Percentiles rank a stretch among this genome's conserved stretches.
Conservation (phyloP, 2,888 invertebrate genomes). For the Cerceris rybyensis region DNA sequence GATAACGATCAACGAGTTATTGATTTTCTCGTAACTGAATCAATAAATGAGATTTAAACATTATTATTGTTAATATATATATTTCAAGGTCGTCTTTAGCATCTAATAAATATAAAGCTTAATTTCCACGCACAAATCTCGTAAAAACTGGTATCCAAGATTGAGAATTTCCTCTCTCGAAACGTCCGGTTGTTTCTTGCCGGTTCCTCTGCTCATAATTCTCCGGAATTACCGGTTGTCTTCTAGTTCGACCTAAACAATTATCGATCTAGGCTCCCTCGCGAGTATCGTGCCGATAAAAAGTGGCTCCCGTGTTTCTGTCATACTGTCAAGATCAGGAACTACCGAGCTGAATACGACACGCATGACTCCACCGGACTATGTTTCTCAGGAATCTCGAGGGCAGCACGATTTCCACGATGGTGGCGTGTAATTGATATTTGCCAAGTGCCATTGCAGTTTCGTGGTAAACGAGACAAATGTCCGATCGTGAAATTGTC, state of each 20-base stretch:
- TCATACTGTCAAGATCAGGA: conserved; percentile 18
- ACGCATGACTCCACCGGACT: conserved; percentile 9
- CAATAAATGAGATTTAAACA: conserved; percentile 46
- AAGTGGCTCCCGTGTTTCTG: conserved; percentile 26
- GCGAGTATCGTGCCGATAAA: conserved; percentile 18
- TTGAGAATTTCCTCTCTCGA: conserved; percentile 24
- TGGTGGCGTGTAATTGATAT: conserved; percentile 1
- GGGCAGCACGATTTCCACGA: conserved; percentile 31
- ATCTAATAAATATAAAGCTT: conserved; percentile 17
- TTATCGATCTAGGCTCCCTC: conserved; percentile 44
- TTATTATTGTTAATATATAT: conserved; percentile 25
- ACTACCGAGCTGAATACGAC: conserved; percentile 22
- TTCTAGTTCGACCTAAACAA: conserved; percentile 31
- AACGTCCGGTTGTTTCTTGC: conserved; percentile 31
- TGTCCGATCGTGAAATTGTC: neutral
- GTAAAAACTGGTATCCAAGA: conserved; percentile 1
- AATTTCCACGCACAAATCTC: conserved; percentile 34
- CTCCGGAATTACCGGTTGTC: conserved; percentile 25
- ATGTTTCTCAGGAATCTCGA: conserved; percentile 17
- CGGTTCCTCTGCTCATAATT: conserved; percentile 27
- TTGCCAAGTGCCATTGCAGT: neutral
- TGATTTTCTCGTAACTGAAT: conserved; percentile 42
- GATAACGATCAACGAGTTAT: conserved; percentile 4
- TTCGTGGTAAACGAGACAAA: neutral
- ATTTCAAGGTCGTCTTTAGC: conserved; percentile 37